These are phyloP conservation scores for Lutjanus argentimaculatus DNA, from an alignment of 2,797 vertebrate genomes.

Conservation along the genomic window DNA sequence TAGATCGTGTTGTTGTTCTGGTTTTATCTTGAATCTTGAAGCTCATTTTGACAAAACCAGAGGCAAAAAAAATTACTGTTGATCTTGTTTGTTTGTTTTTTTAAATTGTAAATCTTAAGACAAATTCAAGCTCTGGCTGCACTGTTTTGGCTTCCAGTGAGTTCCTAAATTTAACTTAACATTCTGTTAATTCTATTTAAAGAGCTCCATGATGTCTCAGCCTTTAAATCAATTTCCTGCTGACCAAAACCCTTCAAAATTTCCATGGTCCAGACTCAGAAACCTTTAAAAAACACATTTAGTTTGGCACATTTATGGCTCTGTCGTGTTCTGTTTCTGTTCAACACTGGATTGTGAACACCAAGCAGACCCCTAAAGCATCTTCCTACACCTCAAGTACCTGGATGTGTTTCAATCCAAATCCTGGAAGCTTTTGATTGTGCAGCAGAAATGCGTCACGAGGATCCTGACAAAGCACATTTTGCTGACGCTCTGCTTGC, in stretches of 20 bases:
- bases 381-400: neutral
- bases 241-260: too few relatives aligned
- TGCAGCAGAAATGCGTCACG: neutral
- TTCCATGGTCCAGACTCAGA: too few relatives aligned
- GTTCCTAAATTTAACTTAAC: neutral
- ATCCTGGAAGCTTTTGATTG: neutral
- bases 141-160: neutral
- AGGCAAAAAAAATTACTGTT: too few relatives aligned
- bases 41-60: neutral
- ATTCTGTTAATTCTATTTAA: neutral
- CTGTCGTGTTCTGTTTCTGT: neutral
- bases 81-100: too few relatives aligned
- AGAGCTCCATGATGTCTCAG: neutral
- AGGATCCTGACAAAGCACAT: neutral
- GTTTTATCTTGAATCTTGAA: neutral
- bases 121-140: too few relatives aligned
- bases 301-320: too few relatives aligned
- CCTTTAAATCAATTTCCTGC: neutral
- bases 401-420: neutral
- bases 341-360: neutral
- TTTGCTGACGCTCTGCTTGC: neutral
- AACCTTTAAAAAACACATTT: too few relatives aligned
- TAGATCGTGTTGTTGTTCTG: neutral
- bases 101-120: too few relatives aligned
- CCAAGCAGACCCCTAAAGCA: too few relatives aligned